Base-by-base conservation (phyloP, 2,888 invertebrate genomes). In the Cynaeus angustus region DNA sequence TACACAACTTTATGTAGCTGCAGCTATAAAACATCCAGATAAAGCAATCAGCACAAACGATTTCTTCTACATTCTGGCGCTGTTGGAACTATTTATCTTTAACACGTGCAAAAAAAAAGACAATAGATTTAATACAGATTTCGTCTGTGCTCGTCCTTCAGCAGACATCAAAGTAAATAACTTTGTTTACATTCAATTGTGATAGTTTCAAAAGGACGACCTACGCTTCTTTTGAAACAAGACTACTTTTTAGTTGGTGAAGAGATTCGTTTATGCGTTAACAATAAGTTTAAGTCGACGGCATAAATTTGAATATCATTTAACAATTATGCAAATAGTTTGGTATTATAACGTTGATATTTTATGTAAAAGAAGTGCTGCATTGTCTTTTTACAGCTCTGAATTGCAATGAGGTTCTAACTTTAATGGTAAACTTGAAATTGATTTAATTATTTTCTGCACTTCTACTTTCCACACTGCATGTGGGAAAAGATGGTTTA, bases 291-390 rank as follows among this genome's bases (percentile, higher is more conserved):
- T 48, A 61, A 61, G 48, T 16, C 38, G 33, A n/a, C 61, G 37
- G 61, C 33, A 61, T 61, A 61, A 46, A 61, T 61, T 61, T 61
- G 48, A 61, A 61, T 61, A 37, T 61, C 61, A 61, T 61, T 61
- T 48, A 61, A 50, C 61, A 61, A 61, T 61, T 61, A 61, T 61
- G 61, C 50, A 61, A 61, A n/a, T 14, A 48, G 21, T 16, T 16
- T 37, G 48, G 48, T 16, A 45, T 45, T 61, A 46, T 61, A 37
- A 30, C 37, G 48, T 59, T 46, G 59, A 46, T 28, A 46, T 59
- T 59, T 59, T 21, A 59, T 59, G 59, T 14, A 45, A 59, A 56
- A 59, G 59, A 45, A 13, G 21, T 59, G 13, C 21, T 46, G 45
- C 10, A 21, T 59, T 59, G 46, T 59, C 14, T 46, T 30, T 30